Conservation (phyloP, 2,113 vertebrate species). For the Protobothrops mucrosquamatus region DNA sequence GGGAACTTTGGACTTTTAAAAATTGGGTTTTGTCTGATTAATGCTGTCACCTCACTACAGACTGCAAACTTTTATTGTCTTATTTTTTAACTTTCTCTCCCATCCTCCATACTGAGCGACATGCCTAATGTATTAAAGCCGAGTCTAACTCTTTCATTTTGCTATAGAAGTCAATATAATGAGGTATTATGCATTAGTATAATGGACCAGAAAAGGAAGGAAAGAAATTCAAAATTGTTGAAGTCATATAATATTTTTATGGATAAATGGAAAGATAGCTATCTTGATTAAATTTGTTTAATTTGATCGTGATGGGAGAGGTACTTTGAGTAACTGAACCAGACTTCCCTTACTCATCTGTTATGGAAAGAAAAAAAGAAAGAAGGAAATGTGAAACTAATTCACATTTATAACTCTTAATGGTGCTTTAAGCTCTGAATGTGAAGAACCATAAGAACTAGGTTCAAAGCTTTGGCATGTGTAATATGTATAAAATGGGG, state of each 20-base stretch:
- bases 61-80: not conserved
- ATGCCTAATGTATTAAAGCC: conserved; percentile 16
- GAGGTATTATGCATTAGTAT: conserved; percentile 48
- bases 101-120: not conserved
- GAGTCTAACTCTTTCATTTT: conserved; percentile 2
- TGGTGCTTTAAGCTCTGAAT: conserved; percentile 64
- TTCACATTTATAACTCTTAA: conserved; percentile 64
- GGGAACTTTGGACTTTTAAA: not conserved
- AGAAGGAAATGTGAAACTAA: conserved; percentile 66
- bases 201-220: conserved; percentile 30
- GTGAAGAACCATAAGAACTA: conserved; percentile 63
- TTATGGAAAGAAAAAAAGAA: not conserved
- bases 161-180: conserved; percentile 35
- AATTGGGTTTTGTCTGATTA: conserved; percentile 39
- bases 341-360: conserved; percentile 47
- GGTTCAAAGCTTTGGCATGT: conserved; percentile 34
- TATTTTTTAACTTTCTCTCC: not conserved
- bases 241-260: conserved; percentile 10
- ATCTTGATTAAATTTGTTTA: conserved; percentile 32
- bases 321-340: conserved; percentile 61
- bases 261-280: not conserved
- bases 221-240: conserved; percentile 1
- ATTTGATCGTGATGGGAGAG: conserved; percentile 53
- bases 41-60: conserved; percentile 19
- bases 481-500: conserved; percentile 4